Base-by-base conservation (phyloP, 2,113 vertebrate genomes). In the Trochalopteron elliotii region DNA sequence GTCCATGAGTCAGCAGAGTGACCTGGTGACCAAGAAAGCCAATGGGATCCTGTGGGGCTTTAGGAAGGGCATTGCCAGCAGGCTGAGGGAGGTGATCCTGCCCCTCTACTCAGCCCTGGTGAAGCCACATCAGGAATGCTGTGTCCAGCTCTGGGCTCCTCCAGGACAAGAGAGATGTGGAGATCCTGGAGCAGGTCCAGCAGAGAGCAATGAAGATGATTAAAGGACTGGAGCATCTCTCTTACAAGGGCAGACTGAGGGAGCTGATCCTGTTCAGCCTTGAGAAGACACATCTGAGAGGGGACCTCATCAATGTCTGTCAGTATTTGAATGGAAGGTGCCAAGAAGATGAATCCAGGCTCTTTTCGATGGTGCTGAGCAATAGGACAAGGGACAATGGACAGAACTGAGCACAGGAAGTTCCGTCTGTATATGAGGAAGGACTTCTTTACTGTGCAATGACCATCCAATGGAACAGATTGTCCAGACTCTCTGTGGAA, bases 41-140 rank as follows among this genome's bases (percentile, higher is more conserved):
- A 35, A 2, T 7, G 14, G 35, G 1, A 4, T 64, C 30, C 21
- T 42, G 21, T 1, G 21, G 5, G 0, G 14, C 35, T 1, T 23
- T 31, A 25, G 28, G 20, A 57, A 56, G 8, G 0, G 4, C 42
- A 19, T 2, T 31, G 17, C 25, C 30, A 63, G 74, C 22, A 61
- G 56, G 39, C 1, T 7, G 5, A 70, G 56, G 28, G n/a, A 20
- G 15, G 8, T 47, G 39, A 39, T 30, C 23, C 56, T 69, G 27
- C 4, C 47, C 15, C 19, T 70, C 16, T 47, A 2, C n/a, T 25
- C 40, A n/a, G 24, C 39, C 20, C 49, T 21, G 16, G 39, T 47
- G 65, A 25, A 56, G 35, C 7, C 27, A 11, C 20, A 7, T 8
- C 24, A 7, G 25, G 25, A 35, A 9, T 22, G 11, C 22, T 39